These are phyloP conservation scores for Rhynchopsitta pachyrhyncha DNA, from an alignment of 2,113 vertebrate species.

Conservation along the genomic window DNA sequence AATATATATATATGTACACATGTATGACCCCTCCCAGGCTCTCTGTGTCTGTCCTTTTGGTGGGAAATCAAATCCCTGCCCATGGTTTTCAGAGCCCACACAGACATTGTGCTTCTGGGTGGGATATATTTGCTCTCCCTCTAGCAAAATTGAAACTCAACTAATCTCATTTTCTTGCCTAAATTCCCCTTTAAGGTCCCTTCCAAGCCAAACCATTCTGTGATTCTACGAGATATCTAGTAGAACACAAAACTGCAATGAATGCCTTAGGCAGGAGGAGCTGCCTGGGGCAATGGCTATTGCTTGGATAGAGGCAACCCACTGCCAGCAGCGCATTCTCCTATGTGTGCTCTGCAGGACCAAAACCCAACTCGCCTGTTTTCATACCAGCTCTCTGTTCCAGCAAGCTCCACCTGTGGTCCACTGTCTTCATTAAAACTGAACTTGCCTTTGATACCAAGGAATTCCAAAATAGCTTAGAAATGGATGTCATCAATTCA, in stretches of 20 bases:
- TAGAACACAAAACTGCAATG: neutral
- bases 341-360: neutral
- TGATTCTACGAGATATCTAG: neutral
- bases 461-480: neutral
- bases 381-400: neutral
- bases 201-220: neutral
- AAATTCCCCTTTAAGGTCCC: neutral
- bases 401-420: neutral
- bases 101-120: fast-evolving
- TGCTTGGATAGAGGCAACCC: neutral
- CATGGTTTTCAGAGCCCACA: neutral
- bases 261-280: neutral
- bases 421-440: neutral
- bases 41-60: neutral
- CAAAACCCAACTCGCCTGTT: neutral
- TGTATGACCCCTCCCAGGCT: neutral
- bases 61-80: neutral
- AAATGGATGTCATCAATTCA: neutral
- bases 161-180: neutral
- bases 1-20: neutral
- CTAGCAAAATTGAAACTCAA: neutral
- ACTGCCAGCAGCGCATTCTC: neutral
- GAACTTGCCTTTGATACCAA: neutral
- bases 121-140: neutral
- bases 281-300: neutral